Evolutionary conservation across 2,113 vertebrate species (phyloP), one percentile per base, ranked within the genome.

Genomic region (Colaptes auratus): DNA sequence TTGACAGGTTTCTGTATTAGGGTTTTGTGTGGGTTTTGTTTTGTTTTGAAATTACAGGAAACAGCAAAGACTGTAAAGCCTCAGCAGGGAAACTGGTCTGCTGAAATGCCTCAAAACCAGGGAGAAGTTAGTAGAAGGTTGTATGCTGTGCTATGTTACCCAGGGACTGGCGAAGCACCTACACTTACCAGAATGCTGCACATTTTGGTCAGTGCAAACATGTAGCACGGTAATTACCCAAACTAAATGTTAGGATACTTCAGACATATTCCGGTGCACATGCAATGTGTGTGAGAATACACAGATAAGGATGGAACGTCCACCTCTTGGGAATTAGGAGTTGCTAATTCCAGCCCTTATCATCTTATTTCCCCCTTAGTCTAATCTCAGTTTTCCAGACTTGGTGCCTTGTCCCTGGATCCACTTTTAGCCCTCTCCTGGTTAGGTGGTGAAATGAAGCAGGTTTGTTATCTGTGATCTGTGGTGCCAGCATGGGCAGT

Each of bases 291-390:
- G 21, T 83, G 80, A 60, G 48, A 92, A 65, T 81, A 52, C 64
- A 60, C 27, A 65, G 80, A 90, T 81, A 92, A 86, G 73, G n/a
- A n/a, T 25, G 46, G 66, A 83, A 65, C 82, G 79, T 39, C 69
- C 74, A 8, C 59, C 70, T 65, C 50, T 72, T 59, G 65, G 92
- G 73, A 84, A 84, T 78, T 84, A 86, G 36, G 58, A 44, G 89
- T 42, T 90, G 63, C 76, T 91, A 86, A 95, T 96, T 96, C 65
- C 55, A 92, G 88, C 70, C 20, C 46, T 93, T 92, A 88, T 80
- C 72, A 58, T 73, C 2, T n/a, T 58, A 88, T 91, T 92, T 86
- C n/a, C 61, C 56, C 15, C 3, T 61, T 52, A 31, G 50, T 65
- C 70, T 90, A 86, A 90, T 90, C 92, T 84, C 63, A 60, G 18